Base-by-base conservation (phyloP, 2,113 vertebrate genomes). In the Rhipidura dahli region DNA sequence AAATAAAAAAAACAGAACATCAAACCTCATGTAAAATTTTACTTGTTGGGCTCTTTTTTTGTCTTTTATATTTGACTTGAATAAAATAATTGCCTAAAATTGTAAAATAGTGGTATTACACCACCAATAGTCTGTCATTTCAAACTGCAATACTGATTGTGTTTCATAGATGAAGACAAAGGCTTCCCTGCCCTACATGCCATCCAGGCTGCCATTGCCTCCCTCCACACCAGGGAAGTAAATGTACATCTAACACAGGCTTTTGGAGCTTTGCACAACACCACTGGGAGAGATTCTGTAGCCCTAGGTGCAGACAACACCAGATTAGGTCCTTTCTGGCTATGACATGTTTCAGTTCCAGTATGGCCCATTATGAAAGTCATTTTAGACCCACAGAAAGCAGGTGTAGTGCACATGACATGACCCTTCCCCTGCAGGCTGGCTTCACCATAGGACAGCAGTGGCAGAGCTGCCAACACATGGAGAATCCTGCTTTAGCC, bases 281-380 rank as follows among this genome's bases (percentile, higher is more conserved):
- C 51, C 39, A 49, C 3, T 5, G 17, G 37, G 42, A 56, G 11
- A 60, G 6, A n/a, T 73, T 81, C 21, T 66, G 27, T 28, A 70
- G 44, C 24, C 27, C 60, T 14, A 54, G 27, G 10, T 54, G 47
- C 30, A 82, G 40, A 50, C 6, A 86, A 3, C 42, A 61, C 7
- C 26, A 59, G 21, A 13, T 44, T 24, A 75, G 10, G 27, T 45
- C 6, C 21, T 65, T 83, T 50, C 63, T 77, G 61, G 6, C 11
- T 33, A 27, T 0, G 0, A 7, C 12, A 24, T 2, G 4, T 51
- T 68, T 83, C 42, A 72, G 73, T 66, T 80, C 27, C 2, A 4
- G 13, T 54, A 18, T 12, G 14, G 14, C 14, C 39, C 30, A 31
- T 22, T 44, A 31, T 50, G 28, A 71, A 73, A 31, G 27, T 54